Conservation (phyloP, 1,140 invertebrate species). For the Maniola jurtina region DNA sequence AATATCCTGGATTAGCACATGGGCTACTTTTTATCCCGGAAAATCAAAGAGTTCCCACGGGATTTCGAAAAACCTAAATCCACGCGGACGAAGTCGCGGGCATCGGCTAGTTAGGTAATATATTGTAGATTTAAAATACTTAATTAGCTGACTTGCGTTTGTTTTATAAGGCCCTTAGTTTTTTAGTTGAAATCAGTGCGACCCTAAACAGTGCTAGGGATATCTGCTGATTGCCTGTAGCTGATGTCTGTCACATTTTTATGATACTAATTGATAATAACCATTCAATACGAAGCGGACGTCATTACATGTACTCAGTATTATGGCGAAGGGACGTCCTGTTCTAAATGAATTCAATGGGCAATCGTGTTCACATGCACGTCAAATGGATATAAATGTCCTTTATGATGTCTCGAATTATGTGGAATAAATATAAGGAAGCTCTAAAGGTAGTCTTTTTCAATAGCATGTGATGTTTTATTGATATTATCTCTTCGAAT, state of each 20-base stretch:
- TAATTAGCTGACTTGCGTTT: too few relatives aligned
- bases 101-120: too few relatives aligned
- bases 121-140: not conserved
- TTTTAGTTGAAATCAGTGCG: too few relatives aligned
- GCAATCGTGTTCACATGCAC: conserved; percentile 20
- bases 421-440: not conserved
- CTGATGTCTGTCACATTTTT: not conserved
- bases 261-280: not conserved
- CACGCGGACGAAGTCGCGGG: too few relatives aligned
- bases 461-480: not conserved
- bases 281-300: conserved; percentile 1
- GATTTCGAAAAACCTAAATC: too few relatives aligned
- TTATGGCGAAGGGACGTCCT: conserved; percentile 23
- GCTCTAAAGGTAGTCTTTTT: not conserved
- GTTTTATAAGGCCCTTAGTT: too few relatives aligned
- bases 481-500: not conserved
- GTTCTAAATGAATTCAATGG: conserved; percentile 32
- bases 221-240: not conserved
- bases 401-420: conserved; percentile 4
- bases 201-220: too few relatives aligned
- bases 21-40: too few relatives aligned
- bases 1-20: too few relatives aligned
- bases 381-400: conserved; percentile 24
- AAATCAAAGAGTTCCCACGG: too few relatives aligned
- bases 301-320: conserved; percentile 8